Evolutionary conservation across 2,888 invertebrate genomes (phyloP), one percentile per base, ranked within the genome.

Genomic region (Odontothrips loti): DNA sequence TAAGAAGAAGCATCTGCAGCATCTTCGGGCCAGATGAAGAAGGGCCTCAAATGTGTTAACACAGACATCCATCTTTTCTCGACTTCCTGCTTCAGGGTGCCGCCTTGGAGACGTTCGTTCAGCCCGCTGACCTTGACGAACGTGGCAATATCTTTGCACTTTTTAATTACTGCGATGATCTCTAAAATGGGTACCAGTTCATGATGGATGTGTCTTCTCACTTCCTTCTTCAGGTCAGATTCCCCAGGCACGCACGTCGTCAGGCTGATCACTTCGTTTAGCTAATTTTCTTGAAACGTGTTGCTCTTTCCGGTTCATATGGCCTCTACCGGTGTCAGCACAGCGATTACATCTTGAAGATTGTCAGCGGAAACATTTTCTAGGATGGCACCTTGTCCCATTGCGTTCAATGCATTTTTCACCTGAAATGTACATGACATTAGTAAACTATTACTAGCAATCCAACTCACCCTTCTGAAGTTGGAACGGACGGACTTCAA

Each of bases 21-120:
- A 48, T 63, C 63, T 63, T 63, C 63, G 11, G 63, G 63, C 63
- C 63, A 63, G 63, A 63, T 63, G 63, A 63, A 63, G 20, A 63
- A 63, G 17, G 63, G 20, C 20, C 63, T 63, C 15, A 63, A 20
- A 20, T 15, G 63, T 11, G 11, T 6, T 6, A 63, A 20, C 63
- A 63, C 20, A 63, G 17, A 17, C 63, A 63, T 63, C 63, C 63
- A 20, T 20, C 63, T 63, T 4, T 11, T 63, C 20, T 63, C 63
- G 6, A 63, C 63, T 20, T 63, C 63, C 20, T 63, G 63, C 20
- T 17, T 20, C 20, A 63, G 20, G 6, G 11, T 63, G 63, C 63
- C 63, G 20, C 63, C 63, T 20, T 63, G 15, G 20, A 63, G 63
- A 20, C 17, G 20, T 6, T 63, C 63, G 20, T 63, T 63, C 17